These are phyloP conservation scores for Phalacrocorax carbo DNA, from an alignment of 2,113 vertebrate genomes.

Conservation along the genomic window DNA sequence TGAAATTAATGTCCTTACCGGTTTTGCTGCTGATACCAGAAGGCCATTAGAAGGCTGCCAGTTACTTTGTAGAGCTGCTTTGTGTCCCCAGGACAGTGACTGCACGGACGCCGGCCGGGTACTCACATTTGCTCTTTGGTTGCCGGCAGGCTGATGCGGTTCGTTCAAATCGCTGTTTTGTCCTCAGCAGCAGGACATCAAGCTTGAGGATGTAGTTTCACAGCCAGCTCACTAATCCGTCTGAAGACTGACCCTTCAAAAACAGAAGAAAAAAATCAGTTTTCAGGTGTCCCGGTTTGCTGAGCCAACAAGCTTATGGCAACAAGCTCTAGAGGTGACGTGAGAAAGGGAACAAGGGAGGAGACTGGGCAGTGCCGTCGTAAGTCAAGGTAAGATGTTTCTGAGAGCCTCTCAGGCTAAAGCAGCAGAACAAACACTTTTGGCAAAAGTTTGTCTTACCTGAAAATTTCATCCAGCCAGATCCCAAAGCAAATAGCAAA, in stretches of 20 bases:
- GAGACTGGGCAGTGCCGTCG: rapidly evolving
- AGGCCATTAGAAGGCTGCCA: not conserved
- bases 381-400: not conserved
- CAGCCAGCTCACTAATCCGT: not conserved
- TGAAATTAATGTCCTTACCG: not conserved
- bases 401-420: not conserved
- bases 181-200: not conserved
- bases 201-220: not conserved
- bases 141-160: not conserved
- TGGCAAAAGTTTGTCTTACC: not conserved
- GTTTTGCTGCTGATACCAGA: not conserved
- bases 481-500: not conserved
- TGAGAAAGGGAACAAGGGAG: not conserved
- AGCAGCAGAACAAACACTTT: not conserved
- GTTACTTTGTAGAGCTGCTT: not conserved
- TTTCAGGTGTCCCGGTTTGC: not conserved
- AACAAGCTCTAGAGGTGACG: not conserved
- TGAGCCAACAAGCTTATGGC: not conserved
- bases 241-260: not conserved
- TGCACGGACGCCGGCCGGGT: not conserved
- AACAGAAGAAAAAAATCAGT: not conserved
- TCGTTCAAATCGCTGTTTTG: not conserved
- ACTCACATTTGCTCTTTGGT: not conserved
- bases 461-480: not conserved
- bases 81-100: not conserved